These are phyloP conservation scores for Catharus ustulatus DNA, from an alignment of 2,797 vertebrate species.

Conservation along the genomic window DNA sequence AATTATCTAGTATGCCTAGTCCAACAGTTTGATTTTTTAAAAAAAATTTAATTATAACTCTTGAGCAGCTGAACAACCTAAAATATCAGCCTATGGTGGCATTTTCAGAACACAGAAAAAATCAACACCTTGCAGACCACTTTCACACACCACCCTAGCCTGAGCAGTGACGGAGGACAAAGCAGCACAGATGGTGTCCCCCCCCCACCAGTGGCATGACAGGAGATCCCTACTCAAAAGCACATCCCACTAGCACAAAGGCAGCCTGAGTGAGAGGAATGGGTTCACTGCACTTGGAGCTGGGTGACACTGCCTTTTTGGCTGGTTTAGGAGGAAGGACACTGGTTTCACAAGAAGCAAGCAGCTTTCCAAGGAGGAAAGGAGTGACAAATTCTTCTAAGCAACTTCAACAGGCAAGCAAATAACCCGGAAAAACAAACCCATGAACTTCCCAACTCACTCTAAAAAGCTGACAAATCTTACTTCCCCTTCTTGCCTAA, in stretches of 20 bases:
- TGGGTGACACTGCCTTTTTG: not conserved
- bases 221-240: not conserved
- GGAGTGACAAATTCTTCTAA: not conserved
- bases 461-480: not conserved
- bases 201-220: not conserved
- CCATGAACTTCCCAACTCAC: not conserved
- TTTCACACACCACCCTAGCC: not conserved
- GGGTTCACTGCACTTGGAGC: not conserved
- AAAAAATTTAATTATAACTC: not conserved
- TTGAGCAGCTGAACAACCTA: not conserved
- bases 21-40: not conserved
- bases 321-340: not conserved
- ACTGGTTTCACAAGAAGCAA: not conserved
- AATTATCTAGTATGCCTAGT: not conserved
- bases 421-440: not conserved
- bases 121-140: not conserved
- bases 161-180: not conserved
- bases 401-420: not conserved
- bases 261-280: accelerated
- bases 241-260: not conserved
- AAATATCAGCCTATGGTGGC: not conserved
- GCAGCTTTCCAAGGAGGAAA: not conserved
- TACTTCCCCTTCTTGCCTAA: not conserved
- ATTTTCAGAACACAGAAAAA: not conserved
- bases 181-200: not conserved